These are phyloP conservation scores for Stegodyphus dumicola DNA, from an alignment of 1,140 invertebrate species.

Conservation along the genomic window DNA sequence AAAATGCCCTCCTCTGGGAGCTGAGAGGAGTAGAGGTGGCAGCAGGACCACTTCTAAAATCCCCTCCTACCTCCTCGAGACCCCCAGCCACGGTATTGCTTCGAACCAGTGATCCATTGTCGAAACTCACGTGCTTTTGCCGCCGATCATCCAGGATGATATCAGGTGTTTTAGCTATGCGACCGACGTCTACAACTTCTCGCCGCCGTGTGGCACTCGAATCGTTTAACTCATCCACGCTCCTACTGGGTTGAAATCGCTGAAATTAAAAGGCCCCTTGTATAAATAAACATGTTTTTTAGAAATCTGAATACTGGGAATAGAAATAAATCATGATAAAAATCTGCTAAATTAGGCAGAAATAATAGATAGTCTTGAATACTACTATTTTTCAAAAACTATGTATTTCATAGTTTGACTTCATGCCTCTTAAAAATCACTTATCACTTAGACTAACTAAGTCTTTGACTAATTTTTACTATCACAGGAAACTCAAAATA, in stretches of 20 bases:
- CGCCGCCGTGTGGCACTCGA: constrained; percentile 7
- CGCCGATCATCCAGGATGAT: constrained; percentile 66
- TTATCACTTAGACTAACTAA: too few relatives aligned
- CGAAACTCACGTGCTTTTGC: constrained; percentile 89
- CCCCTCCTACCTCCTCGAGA: constrained; percentile 61
- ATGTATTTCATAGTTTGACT: too few relatives aligned
- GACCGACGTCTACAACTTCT: constrained; percentile 10
- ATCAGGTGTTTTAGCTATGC: constrained; percentile 66
- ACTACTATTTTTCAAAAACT: too few relatives aligned
- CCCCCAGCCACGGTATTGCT: constrained; percentile 63
- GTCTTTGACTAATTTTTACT: too few relatives aligned
- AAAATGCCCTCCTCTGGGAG: constrained; percentile 46
- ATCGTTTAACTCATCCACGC: constrained; percentile 63
- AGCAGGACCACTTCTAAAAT: constrained; percentile 50
- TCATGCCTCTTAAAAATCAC: too few relatives aligned
- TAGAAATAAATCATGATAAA: too few relatives aligned
- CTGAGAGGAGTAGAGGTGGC: constrained; percentile 63
- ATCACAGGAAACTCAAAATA: too few relatives aligned
- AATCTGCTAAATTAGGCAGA: too few relatives aligned
- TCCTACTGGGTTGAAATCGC: constrained; percentile 52
- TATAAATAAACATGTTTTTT: not conserved
- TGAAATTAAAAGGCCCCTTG: not conserved
- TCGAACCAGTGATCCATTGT: constrained; percentile 67
- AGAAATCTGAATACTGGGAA: too few relatives aligned
- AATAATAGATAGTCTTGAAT: too few relatives aligned